Percentiles rank a stretch among this genome's conserved stretches.
Conservation (phyloP, 2,888 invertebrate genomes). For the Pachycephus smyrnensis region DNA sequence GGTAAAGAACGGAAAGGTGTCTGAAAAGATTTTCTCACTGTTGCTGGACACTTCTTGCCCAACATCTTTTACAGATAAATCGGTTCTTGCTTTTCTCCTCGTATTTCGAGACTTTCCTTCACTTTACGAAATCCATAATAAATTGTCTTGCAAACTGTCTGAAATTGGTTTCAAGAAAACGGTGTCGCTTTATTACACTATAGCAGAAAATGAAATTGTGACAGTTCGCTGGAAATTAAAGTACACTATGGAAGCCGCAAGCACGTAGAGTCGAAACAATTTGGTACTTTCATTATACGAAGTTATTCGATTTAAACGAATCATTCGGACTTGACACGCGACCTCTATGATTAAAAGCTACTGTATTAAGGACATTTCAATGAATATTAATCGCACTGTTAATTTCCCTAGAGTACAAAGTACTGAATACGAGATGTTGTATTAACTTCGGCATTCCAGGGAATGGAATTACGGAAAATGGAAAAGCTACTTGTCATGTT, state of each 20-base stretch:
- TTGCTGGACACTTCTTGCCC: neutral
- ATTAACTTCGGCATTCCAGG: neutral
- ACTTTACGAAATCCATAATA: neutral
- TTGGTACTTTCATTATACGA: neutral
- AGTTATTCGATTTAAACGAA: neutral
- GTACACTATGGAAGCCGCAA: neutral
- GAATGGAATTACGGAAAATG: neutral
- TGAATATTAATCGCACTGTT: neutral
- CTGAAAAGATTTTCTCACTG: neutral
- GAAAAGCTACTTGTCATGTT: neutral
- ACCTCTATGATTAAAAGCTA: neutral
- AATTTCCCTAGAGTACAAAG: neutral
- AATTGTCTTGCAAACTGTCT: neutral
- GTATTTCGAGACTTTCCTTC: neutral
- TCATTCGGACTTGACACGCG: neutral
- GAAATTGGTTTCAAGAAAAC: neutral
- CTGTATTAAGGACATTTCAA: neutral
- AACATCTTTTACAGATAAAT: neutral
- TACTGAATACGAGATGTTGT: neutral
- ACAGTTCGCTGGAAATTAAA: neutral
- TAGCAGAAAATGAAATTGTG: neutral
- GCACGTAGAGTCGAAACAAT: neutral
- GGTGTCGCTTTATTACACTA: neutral
- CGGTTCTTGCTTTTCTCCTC: neutral
- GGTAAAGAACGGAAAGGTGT: neutral